Evolutionary conservation across 2,113 vertebrate species (phyloP).

Genomic region (Pituophis catenifer): DNA sequence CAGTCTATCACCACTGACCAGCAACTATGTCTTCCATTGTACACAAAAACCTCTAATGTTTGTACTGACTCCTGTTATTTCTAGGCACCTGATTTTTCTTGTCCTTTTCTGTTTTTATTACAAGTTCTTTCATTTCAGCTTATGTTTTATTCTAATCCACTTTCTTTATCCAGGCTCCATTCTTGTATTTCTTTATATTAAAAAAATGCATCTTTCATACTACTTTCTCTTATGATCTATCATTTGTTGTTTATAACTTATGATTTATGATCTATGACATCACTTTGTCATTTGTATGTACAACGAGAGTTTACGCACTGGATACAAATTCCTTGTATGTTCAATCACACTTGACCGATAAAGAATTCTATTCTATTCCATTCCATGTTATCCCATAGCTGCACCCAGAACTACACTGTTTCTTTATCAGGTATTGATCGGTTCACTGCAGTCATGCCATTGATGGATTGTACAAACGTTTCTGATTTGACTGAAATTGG

Average conservation of each 20-base stretch:
- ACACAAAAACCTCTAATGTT: neutral
- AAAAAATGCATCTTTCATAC: too few relatives aligned
- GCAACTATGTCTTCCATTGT: neutral
- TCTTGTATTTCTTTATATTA: neutral
- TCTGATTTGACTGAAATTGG: neutral
- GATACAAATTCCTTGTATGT: too few relatives aligned
- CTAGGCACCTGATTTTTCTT: neutral
- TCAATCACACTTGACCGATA: too few relatives aligned
- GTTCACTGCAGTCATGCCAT: neutral
- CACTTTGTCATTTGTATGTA: too few relatives aligned
- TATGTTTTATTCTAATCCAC: neutral
- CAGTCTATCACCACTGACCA: neutral
- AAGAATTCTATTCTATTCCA: too few relatives aligned
- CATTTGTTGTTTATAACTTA: too few relatives aligned
- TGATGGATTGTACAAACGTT: neutral
- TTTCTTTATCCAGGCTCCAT: neutral
- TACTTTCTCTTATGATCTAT: too few relatives aligned
- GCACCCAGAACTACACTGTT: neutral
- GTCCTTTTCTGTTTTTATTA: neutral
- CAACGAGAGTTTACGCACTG: too few relatives aligned
- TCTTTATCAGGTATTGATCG: neutral
- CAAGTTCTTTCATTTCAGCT: neutral
- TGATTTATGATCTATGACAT: too few relatives aligned
- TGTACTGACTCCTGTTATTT: neutral
- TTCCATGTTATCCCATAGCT: neutral